phyloP scores from a whole-genome alignment of 92 coral and sea anemone genomes.

The Phenganax subtilis region DNA sequence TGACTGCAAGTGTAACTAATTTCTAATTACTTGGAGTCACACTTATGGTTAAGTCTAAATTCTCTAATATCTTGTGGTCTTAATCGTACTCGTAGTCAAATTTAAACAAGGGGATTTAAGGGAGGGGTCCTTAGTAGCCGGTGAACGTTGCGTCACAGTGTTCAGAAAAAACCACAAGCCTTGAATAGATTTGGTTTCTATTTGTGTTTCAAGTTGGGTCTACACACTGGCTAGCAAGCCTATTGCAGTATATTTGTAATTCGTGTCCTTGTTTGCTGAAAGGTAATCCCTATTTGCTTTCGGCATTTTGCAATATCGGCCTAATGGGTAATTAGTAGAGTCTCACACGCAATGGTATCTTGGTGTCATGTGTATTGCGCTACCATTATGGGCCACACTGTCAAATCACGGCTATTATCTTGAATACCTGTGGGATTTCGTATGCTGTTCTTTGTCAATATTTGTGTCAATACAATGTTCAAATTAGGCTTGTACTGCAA shows the following conservation, averaged over 20 bases:
- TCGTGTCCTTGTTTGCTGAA: not conserved
- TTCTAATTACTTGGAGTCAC: too few species aligned
- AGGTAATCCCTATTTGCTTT: not conserved
- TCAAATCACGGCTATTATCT: not conserved
- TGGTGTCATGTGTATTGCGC: not conserved
- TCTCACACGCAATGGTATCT: slow-evolving; percentile 5
- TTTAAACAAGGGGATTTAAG: too few species aligned
- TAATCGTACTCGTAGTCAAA: too few species aligned
- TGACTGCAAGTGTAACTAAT: too few species aligned
- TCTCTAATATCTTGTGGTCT: too few species aligned
- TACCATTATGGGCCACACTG: not conserved
- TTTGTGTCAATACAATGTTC: not conserved
- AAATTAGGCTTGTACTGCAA: not conserved
- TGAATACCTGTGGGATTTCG: not conserved
- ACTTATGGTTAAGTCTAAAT: too few species aligned
- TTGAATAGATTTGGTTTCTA: too few species aligned
- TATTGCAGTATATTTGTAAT: not conserved
- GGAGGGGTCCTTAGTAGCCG: too few species aligned
- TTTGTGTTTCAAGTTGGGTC: too few species aligned
- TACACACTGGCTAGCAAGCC: too few species aligned
- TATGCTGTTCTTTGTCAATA: not conserved
- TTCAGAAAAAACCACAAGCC: too few species aligned
- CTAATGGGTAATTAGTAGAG: not conserved
- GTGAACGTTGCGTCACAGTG: too few species aligned
- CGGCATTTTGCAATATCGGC: slow-evolving; percentile 6